Percentiles rank a stretch among this genome's conserved stretches.
Evolutionary conservation across 2,888 invertebrate genomes (phyloP).

Genomic region (Hartigia nigra): DNA sequence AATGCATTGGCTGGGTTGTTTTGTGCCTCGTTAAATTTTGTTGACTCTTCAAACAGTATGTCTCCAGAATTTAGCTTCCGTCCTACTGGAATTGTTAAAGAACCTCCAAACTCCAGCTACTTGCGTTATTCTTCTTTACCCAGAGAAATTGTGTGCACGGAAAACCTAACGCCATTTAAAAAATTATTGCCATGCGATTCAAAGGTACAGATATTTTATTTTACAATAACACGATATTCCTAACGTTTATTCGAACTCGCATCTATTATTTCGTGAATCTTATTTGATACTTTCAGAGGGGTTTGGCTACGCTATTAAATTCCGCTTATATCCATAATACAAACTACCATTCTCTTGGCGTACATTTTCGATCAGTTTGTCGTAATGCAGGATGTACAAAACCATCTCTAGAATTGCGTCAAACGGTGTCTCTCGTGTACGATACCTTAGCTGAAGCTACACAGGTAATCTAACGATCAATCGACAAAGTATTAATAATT

Average conservation of each 20-base stretch:
- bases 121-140: slow-evolving; percentile 91
- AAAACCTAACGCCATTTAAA: slow-evolving; percentile 98
- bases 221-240: background rate
- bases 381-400: slow-evolving; percentile 70
- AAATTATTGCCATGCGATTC: slow-evolving; percentile 96
- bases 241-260: background rate
- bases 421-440: slow-evolving; percentile 89
- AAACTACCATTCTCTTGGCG: slow-evolving; percentile 89
- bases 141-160: slow-evolving; percentile 96
- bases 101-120: slow-evolving; percentile 66
- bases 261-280: background rate
- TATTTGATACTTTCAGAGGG: slow-evolving; percentile 68
- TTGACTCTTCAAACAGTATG: slow-evolving; percentile 86
- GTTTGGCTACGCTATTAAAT: slow-evolving; percentile 88
- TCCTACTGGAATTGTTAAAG: slow-evolving; percentile 74
- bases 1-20: slow-evolving; percentile 94
- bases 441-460: slow-evolving; percentile 71
- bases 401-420: slow-evolving; percentile 82
- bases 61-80: slow-evolving; percentile 86
- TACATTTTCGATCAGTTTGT: slow-evolving; percentile 87
- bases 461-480: slow-evolving; percentile 42
- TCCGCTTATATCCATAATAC: slow-evolving; percentile 93
- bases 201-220: slow-evolving; percentile 65
- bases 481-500: background rate
- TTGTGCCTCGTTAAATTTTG: slow-evolving; percentile 96